phyloP scores from a whole-genome alignment of 2,113 vertebrate species.

The Crypturellus undulatus region DNA sequence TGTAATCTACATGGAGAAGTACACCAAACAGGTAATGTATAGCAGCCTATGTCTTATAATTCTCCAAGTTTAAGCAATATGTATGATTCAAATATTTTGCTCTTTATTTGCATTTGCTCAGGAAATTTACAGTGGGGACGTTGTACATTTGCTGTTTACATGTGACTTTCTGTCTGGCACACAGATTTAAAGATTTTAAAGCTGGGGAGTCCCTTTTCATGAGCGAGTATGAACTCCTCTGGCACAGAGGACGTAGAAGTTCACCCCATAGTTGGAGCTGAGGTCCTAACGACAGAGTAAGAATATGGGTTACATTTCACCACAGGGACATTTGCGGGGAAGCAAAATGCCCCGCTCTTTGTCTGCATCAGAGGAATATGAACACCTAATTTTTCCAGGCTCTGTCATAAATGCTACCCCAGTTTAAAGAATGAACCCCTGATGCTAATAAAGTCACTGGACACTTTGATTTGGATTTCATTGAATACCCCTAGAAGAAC shows the following conservation, averaged over 20 bases:
- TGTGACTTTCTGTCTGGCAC: neutral
- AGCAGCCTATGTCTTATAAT: neutral
- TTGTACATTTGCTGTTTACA: neutral
- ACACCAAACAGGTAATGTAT: neutral
- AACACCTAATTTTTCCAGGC: neutral
- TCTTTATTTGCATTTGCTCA: neutral
- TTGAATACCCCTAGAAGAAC: neutral
- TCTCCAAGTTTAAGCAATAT: neutral
- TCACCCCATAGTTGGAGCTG: neutral
- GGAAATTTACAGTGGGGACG: neutral
- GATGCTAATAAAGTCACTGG: neutral
- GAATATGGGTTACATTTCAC: rapidly evolving
- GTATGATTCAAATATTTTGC: neutral
- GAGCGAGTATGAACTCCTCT: neutral
- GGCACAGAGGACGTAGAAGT: neutral
- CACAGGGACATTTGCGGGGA: neutral
- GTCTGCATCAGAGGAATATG: neutral
- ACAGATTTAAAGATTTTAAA: neutral
- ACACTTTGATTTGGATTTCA: neutral
- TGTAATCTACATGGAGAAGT: neutral
- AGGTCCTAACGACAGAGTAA: rapidly evolving
- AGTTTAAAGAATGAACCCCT: neutral
- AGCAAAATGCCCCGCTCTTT: neutral
- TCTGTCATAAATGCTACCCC: neutral
- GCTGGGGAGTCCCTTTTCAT: neutral